These are phyloP conservation scores for Nemurella pictetii DNA, from an alignment of 2,888 invertebrate species.

Conservation along the genomic window DNA sequence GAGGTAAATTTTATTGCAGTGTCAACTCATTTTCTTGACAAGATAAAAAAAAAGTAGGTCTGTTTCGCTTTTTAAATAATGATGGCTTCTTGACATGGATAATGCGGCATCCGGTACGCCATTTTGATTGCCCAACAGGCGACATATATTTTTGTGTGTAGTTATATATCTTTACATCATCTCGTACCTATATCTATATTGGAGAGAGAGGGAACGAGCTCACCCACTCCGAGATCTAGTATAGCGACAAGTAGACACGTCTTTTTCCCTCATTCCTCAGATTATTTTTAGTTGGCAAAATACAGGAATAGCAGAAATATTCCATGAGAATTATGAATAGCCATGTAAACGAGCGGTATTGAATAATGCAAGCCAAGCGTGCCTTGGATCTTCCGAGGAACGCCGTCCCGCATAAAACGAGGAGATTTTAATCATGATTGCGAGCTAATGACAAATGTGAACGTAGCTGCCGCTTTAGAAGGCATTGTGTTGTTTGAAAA, in stretches of 20 bases:
- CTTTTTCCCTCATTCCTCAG: constrained; percentile 38
- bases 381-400: not conserved
- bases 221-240: constrained; percentile 33
- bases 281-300: constrained; percentile 34
- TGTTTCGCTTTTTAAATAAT: constrained; percentile 20
- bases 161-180: not conserved
- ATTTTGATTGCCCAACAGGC: not conserved
- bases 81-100: constrained; percentile 8
- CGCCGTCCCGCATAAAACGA: too few relatives aligned
- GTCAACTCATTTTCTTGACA: constrained; percentile 6
- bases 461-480: too few relatives aligned
- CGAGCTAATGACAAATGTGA: not conserved
- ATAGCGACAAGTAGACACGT: constrained; percentile 31
- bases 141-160: not conserved
- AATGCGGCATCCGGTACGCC: constrained; percentile 15
- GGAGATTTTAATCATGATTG: not conserved
- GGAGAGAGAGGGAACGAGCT: not conserved
- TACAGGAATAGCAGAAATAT: constrained; percentile 36
- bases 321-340: constrained; percentile 11
- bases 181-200: not conserved
- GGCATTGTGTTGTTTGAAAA: not conserved
- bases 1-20: constrained; percentile 11
- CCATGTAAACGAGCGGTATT: not conserved
- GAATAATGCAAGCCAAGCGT: constrained; percentile 11
- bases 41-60: not conserved